Percentiles rank a stretch among this genome's conserved stretches.
These are phyloP conservation scores for Morpho deidamia DNA, from an alignment of 2,888 invertebrate species.

Conservation along the genomic window DNA sequence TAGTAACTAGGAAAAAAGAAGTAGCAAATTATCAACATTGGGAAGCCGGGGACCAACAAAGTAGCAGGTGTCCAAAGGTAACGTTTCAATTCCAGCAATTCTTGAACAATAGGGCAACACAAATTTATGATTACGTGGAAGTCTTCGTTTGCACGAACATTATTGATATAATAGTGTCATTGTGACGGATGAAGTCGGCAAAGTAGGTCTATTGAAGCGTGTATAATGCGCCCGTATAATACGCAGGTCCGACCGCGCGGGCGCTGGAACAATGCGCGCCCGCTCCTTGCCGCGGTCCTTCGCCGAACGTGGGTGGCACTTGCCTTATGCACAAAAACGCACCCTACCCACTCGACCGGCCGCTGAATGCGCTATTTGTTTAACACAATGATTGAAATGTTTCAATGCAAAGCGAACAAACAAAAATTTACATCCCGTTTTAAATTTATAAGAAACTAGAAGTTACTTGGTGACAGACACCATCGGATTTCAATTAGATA, in stretches of 20 bases:
- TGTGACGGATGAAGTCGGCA: constrained; percentile 65
- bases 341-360: constrained; percentile 42
- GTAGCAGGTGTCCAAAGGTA: constrained; percentile 3
- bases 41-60: too few species aligned
- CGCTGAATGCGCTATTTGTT: constrained; percentile 35
- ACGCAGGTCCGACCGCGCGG: constrained; percentile 52
- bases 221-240: constrained; percentile 75
- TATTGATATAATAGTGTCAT: constrained; percentile 74
- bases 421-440: constrained; percentile 5
- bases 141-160: constrained; percentile 47
- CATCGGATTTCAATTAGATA: too few species aligned
- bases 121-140: constrained; percentile 69
- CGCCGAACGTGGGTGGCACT: constrained; percentile 69
- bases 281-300: constrained; percentile 47
- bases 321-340: constrained; percentile 53
- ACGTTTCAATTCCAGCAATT: constrained; percentile 29
- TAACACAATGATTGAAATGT: constrained; percentile 27
- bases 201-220: constrained; percentile 71
- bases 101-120: constrained; percentile 47
- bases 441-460: background rate
- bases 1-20: too few species aligned
- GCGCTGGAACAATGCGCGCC: constrained; percentile 62
- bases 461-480: background rate
- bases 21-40: too few species aligned
- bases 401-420: constrained; percentile 12